Evolutionary conservation across 1,140 invertebrate species (phyloP).

Genomic region (Pemphigus obesinymphae): DNA sequence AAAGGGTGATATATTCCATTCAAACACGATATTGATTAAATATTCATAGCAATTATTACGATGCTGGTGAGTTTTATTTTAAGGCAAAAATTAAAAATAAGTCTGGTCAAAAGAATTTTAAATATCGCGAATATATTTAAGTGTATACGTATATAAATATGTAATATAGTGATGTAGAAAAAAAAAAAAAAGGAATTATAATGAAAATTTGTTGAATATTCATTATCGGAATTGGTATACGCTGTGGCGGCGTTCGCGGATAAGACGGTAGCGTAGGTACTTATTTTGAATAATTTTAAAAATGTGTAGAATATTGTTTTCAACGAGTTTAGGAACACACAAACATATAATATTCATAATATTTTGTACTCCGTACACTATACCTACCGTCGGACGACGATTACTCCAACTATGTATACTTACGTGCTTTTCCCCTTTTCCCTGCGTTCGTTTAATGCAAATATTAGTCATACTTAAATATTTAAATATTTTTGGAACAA

Average conservation of each 20-base stretch:
- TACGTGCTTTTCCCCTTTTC: neutral
- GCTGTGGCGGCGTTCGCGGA: too few species aligned
- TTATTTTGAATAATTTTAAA: neutral
- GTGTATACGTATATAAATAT: too few species aligned
- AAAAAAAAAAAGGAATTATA: neutral
- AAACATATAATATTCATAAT: neutral
- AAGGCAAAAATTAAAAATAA: neutral
- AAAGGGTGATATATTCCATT: too few species aligned
- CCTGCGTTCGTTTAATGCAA: neutral
- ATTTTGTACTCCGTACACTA: neutral
- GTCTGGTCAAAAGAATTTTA: too few species aligned
- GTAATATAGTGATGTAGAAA: too few species aligned
- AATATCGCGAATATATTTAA: too few species aligned
- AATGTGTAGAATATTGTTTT: neutral
- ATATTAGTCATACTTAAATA: neutral
- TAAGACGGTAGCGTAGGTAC: neutral
- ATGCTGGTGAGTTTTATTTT: neutral
- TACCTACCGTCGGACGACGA: neutral
- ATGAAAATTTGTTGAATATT: neutral
- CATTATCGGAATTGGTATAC: neutral
- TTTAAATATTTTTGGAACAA: constrained; percentile 6
- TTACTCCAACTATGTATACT: neutral
- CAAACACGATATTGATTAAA: too few species aligned
- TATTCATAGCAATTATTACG: too few species aligned
- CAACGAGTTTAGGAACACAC: neutral